Conservation (phyloP, 2,888 invertebrate genomes). For the Agrotis ipsilon region DNA sequence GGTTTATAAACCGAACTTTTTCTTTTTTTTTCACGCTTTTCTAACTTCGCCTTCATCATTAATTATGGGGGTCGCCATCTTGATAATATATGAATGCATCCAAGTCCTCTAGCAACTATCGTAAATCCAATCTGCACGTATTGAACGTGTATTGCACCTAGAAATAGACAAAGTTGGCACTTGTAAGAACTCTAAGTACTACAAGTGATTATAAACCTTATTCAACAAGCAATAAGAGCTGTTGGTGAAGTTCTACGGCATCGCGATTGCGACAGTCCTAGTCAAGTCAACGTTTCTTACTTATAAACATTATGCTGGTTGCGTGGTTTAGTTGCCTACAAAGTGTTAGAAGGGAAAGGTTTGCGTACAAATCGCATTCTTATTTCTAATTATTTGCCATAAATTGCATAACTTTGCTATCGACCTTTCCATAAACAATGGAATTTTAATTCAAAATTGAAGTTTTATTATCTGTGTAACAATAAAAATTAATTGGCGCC, state of each 20-base stretch:
- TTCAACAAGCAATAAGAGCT: conserved; percentile 45
- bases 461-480: neutral
- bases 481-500: conserved; percentile 22
- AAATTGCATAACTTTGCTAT: conserved; percentile 25
- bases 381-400: conserved; percentile 30
- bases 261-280: conserved; percentile 80
- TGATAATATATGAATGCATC: conserved; percentile 60
- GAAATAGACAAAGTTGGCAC: conserved; percentile 74
- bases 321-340: conserved; percentile 85
- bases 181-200: conserved; percentile 63
- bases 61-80: conserved; percentile 66
- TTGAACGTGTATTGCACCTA: conserved; percentile 78
- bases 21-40: conserved; percentile 72
- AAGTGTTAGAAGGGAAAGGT: conserved; percentile 86
- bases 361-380: conserved; percentile 69
- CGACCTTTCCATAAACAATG: conserved; percentile 2
- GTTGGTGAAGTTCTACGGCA: conserved; percentile 50
- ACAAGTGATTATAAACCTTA: conserved; percentile 70
- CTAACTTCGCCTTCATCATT: conserved; percentile 67
- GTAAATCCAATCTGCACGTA: conserved; percentile 75
- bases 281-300: conserved; percentile 85
- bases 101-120: conserved; percentile 56
- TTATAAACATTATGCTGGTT: conserved; percentile 87
- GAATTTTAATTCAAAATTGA: conserved; percentile 1
- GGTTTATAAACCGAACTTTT: conserved; percentile 38